Evolutionary conservation across 2,888 invertebrate genomes (phyloP).

Genomic region (Galerucella pusilla): DNA sequence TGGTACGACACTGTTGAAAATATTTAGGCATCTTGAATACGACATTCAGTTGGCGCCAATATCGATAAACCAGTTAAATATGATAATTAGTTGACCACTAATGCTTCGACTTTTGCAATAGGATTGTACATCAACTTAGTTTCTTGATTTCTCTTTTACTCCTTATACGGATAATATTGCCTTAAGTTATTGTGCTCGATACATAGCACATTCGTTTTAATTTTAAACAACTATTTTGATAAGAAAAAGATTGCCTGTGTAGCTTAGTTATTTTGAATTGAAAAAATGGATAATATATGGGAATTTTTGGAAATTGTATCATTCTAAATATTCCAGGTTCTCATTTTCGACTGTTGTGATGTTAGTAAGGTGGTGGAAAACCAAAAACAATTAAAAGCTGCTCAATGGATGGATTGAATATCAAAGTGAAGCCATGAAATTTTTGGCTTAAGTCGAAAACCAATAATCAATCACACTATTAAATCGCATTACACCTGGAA

Average conservation of each 20-base stretch:
- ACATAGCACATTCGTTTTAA: slow-evolving; percentile 13
- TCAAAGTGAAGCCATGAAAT: too few relatives aligned
- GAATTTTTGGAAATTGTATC: too few relatives aligned
- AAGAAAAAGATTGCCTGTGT: background rate
- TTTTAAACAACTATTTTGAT: slow-evolving; percentile 22
- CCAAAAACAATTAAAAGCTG: too few relatives aligned
- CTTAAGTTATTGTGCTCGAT: slow-evolving; percentile 17
- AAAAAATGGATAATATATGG: too few relatives aligned
- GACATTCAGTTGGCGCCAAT: slow-evolving; percentile 34
- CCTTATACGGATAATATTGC: slow-evolving; percentile 42
- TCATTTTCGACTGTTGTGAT: too few relatives aligned
- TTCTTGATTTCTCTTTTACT: slow-evolving; percentile 38
- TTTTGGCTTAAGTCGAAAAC: too few relatives aligned
- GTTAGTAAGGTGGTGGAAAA: too few relatives aligned
- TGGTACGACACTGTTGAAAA: background rate
- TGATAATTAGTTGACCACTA: slow-evolving; percentile 19
- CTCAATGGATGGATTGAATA: too few relatives aligned
- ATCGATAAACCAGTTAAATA: slow-evolving; percentile 16
- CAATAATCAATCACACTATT: too few relatives aligned
- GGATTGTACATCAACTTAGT: slow-evolving; percentile 14
- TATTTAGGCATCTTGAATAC: background rate
- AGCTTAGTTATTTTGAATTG: background rate
- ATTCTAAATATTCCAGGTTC: too few relatives aligned
- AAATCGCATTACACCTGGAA: too few relatives aligned
- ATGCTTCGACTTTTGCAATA: slow-evolving; percentile 32